Base-by-base conservation (phyloP, 2,113 vertebrate genomes). In the Callionymus lyra region DNA sequence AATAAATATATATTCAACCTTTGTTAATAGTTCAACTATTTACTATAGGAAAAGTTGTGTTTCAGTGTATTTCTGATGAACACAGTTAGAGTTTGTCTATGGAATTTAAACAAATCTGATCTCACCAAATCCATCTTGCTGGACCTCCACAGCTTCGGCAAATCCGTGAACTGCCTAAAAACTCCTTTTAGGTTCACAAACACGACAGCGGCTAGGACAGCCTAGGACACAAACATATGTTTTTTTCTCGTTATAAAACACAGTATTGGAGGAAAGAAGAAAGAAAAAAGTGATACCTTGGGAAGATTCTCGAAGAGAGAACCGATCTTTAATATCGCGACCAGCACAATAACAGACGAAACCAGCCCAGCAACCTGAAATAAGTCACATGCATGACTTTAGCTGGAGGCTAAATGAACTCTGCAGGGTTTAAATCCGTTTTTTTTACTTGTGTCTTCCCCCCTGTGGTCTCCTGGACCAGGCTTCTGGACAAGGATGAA, bases 101-200 rank as follows among this genome's bases (percentile, higher is more conserved):
- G n/a, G n/a, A n/a, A n/a, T n/a, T n/a, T n/a, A n/a, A n/a, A n/a
- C n/a, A n/a, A n/a, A n/a, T n/a, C 19, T 18, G 44, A 38, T 32
- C 74, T 6, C 63, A 97, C 93, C 90, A 97, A 58, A 54, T 98
- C 94, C 6, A 82, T 57, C 6, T 69, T 72, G 70, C 89, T 91
- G 37, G 84, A 70, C 62, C 67, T 90, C 93, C 92, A 97, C 41
- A 98, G 86, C 0, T 6, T 15, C 2, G 51, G 4, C 2, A 96
- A 11, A 13, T 96, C 93, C 0, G 1, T 3, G 47, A 89, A 87
- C 77, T 98, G 93, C 68, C 64, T 84, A 68, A 91, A 82, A 89
- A 98, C 97, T 37, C 93, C 92, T 59, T 92, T 93, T 65, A 97
- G 80, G 70, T 98, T 98, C 55, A 86, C 63, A 2, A 97, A 85